A percentile compares a stretch with the other conserved stretches of the same genome.
These are phyloP conservation scores for Pogonocichla stellata DNA, from an alignment of 2,113 vertebrate genomes.

Conservation along the genomic window DNA sequence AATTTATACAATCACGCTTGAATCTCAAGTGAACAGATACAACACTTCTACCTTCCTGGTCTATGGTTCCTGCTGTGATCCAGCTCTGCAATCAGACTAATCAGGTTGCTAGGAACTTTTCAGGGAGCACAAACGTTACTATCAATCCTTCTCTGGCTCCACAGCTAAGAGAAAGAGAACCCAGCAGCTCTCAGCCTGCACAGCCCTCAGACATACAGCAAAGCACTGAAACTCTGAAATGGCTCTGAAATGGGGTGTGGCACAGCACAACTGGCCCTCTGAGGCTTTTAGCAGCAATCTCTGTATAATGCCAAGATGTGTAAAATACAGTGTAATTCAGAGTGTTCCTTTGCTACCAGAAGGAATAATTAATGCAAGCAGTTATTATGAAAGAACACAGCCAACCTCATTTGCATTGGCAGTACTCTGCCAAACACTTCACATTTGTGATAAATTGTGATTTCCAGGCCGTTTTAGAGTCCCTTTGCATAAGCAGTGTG, in stretches of 20 bases:
- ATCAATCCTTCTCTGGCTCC: not conserved
- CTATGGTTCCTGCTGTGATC: not conserved
- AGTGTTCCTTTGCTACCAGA: not conserved
- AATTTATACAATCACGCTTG: not conserved
- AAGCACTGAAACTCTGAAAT: not conserved
- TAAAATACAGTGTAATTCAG: not conserved
- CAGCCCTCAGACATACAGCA: not conserved
- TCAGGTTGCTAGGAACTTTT: not conserved
- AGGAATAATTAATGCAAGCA: constrained; percentile 12
- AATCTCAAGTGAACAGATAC: not conserved
- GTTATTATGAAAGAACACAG: not conserved
- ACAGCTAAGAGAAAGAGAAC: fast-evolving
- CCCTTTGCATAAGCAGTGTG: not conserved
- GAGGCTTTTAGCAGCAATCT: not conserved
- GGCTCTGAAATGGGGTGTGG: not conserved
- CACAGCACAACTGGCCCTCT: not conserved
- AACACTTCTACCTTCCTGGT: not conserved
- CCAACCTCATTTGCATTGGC: not conserved
- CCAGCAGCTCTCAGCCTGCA: not conserved
- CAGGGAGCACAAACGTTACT: not conserved
- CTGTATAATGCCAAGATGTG: not conserved
- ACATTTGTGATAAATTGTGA: not conserved
- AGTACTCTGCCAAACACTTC: not conserved
- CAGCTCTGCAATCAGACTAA: not conserved
- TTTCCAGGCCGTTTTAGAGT: not conserved